Percentiles rank a stretch among this genome's conserved stretches.
Conservation (phyloP, 2,113 vertebrate genomes). For the Carassius auratus region DNA sequence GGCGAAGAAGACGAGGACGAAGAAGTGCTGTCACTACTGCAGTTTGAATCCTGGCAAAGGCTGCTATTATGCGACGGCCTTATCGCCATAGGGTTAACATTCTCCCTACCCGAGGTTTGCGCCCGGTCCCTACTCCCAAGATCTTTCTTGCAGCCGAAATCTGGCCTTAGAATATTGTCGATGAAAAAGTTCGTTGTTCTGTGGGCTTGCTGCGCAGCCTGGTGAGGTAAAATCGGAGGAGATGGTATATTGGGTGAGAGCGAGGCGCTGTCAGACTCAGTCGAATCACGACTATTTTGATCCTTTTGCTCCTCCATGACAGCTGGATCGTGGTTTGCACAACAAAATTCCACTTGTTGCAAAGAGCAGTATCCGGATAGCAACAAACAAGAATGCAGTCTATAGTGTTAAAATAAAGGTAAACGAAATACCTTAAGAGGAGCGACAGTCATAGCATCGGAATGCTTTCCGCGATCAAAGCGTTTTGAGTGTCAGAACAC, state of each 20-base stretch:
- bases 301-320: conserved; percentile 84
- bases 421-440: conserved; percentile 53
- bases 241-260: conserved; percentile 82
- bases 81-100: conserved; percentile 80
- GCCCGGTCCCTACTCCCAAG: conserved; percentile 77
- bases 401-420: conserved; percentile 40
- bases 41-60: conserved; percentile 83
- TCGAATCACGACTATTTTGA: conserved; percentile 78
- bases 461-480: conserved; percentile 42
- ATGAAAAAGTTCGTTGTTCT: conserved; percentile 96
- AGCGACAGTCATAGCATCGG: conserved; percentile 41
- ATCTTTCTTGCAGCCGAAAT: conserved; percentile 93
- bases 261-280: conserved; percentile 85
- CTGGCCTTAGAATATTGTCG: conserved; percentile 93
- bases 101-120: conserved; percentile 83
- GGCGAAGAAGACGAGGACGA: conserved; percentile 75
- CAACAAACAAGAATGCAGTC: conserved; percentile 31
- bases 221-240: conserved; percentile 79
- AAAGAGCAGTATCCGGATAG: conserved; percentile 69
- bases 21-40: conserved; percentile 85
- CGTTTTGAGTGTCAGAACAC: conserved; percentile 73
- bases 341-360: conserved; percentile 80
- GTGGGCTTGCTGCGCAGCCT: conserved; percentile 82
- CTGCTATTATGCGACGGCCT: conserved; percentile 79
- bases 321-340: conserved; percentile 67